Percentiles rank a stretch among this genome's conserved stretches.
phyloP scores from a whole-genome alignment of 1,140 invertebrate species.

The Caenorhabditis latens region DNA sequence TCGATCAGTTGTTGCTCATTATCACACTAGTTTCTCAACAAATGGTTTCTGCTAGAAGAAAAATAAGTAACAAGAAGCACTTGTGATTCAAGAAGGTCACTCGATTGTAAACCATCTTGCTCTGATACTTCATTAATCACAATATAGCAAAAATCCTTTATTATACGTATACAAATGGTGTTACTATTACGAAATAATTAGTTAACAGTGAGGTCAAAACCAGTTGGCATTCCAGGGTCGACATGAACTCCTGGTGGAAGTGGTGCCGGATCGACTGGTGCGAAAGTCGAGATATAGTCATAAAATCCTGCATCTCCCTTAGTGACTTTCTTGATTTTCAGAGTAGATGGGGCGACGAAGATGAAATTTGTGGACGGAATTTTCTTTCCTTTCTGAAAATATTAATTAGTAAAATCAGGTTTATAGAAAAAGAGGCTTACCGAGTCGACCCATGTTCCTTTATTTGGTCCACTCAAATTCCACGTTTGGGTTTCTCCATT shows the following conservation, averaged over 20 bases:
- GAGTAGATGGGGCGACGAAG: not conserved
- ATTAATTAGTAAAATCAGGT: not conserved
- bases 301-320: not conserved
- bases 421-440: not conserved
- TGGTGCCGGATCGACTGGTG: no score
- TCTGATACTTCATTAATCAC: no score
- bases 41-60: no score
- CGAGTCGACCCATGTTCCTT: not conserved
- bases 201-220: not conserved
- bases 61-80: no score
- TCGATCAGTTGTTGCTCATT: no score
- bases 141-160: no score
- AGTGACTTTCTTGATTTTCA: not conserved
- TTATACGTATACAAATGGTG: no score
- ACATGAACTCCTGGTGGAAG: constrained; percentile 19
- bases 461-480: not conserved
- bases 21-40: no score
- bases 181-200: not conserved
- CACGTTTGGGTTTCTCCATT: not conserved
- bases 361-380: not conserved
- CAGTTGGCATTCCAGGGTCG: not conserved
- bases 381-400: not conserved
- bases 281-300: not conserved
- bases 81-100: no score
- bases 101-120: no score